These are phyloP conservation scores for Dendrolimus punctatus DNA, from an alignment of 1,140 invertebrate species.

Conservation along the genomic window DNA sequence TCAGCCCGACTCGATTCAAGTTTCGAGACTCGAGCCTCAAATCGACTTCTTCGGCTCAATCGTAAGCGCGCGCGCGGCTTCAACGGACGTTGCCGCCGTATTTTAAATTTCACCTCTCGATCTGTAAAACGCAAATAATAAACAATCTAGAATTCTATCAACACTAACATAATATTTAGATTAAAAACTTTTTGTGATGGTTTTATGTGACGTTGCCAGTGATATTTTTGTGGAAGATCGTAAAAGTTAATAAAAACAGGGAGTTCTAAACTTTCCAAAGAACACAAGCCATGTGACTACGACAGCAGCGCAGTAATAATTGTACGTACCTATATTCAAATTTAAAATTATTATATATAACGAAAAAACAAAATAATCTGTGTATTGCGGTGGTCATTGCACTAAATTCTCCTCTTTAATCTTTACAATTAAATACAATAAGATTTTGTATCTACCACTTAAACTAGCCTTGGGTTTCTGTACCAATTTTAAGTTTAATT, in stretches of 20 bases:
- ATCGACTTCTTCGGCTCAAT: slow-evolving; percentile 36
- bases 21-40: no score
- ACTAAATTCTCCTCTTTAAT: no score
- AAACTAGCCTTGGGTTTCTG: no score
- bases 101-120: slow-evolving; percentile 3
- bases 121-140: slow-evolving; percentile 14
- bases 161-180: slow-evolving; percentile 1
- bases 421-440: no score
- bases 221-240: slow-evolving; percentile 46
- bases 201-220: slow-evolving; percentile 37
- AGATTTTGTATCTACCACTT: no score
- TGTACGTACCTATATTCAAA: slow-evolving; percentile 54
- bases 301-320: slow-evolving; percentile 48
- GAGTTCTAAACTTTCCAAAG: slow-evolving; percentile 44
- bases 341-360: slow-evolving; percentile 28
- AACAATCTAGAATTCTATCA: slow-evolving; percentile 11
- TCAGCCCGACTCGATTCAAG: no score
- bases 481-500: no score
- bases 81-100: slow-evolving; percentile 17
- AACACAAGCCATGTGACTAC: slow-evolving; percentile 61
- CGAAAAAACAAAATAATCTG: not conserved
- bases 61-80: slow-evolving; percentile 36
- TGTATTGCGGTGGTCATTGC: not conserved
- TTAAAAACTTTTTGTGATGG: slow-evolving; percentile 19
- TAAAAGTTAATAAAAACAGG: slow-evolving; percentile 46